Base-by-base conservation (phyloP, 2,797 vertebrate genomes). In the Falco cherrug region DNA sequence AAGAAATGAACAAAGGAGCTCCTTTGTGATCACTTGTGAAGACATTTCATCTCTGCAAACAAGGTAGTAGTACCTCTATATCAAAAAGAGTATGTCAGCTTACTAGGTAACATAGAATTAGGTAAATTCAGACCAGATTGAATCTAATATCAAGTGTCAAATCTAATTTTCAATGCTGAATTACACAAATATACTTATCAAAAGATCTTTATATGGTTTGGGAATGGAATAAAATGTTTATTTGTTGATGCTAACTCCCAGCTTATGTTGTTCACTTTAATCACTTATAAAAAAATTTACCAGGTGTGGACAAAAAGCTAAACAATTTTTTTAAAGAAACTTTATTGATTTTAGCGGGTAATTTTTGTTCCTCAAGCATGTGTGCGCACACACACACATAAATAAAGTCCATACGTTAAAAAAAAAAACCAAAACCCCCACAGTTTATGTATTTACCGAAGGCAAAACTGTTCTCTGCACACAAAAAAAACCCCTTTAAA, bases 41-140 rank as follows among this genome's bases (percentile, higher is more conserved):
- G 60, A 63, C 12, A 43, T 82, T 88, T 91, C 12, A 48, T 85
- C 41, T 86, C 41, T 88, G 26, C 64, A 83, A 78, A 77, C 31
- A 76, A 70, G 16, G 31, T 76, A 82, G 48, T 37, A 51, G 20
- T 63, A 70, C 14, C 54, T 75, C 56, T 79, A 1, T 84, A 70
- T 76, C 29, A 88, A 78, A 92, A 78, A 57, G 48, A 64, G 5
- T 10, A 10, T 47, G 35, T 89, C 77, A 95, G 37, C 17, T 77
- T 91, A 12, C 47, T 73, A 25, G 31, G 35, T 87, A 81, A 75
- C 13, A 17, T n/a, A 45, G 35, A 91, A 84, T 70, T 61, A 84
- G 67, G 21, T 70, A 92, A 95, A 93, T 95, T 93, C 86, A 77
- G 50, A 86, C 60, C 53, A 83, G 56, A 90, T 43, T 90, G 26